A percentile compares a stretch with the other conserved stretches of the same genome.
Evolutionary conservation across 1,140 invertebrate genomes (phyloP).

Genomic region (Sarcophaga peregrina): DNA sequence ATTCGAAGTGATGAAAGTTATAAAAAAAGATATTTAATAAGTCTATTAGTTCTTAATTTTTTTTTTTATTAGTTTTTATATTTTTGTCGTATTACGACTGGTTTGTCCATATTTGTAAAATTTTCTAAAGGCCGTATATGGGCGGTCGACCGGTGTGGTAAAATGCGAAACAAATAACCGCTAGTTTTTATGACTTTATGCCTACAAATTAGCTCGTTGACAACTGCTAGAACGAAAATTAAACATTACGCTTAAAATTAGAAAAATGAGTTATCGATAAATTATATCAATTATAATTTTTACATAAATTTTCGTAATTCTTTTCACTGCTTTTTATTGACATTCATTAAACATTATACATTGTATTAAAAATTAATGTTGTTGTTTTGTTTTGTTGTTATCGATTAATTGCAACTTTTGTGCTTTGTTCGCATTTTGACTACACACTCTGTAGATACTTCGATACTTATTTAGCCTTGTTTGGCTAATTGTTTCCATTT

Average conservation of each 20-base stretch:
- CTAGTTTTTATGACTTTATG: background rate
- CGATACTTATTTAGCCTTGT: background rate
- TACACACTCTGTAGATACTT: no score
- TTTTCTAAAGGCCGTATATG: background rate
- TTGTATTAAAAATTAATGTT: background rate
- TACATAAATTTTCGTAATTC: no score
- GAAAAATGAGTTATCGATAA: no score
- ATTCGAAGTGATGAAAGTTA: no score
- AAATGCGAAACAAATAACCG: conserved; percentile 5
- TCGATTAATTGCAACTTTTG: background rate
- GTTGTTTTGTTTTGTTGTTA: background rate
- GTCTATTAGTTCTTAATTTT: no score
- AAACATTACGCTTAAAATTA: no score
- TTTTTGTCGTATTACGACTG: background rate
- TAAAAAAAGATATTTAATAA: no score
- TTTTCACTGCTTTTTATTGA: background rate
- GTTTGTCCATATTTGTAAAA: background rate
- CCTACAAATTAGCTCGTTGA: background rate
- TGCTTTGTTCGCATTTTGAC: background rate
- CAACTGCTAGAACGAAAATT: no score
- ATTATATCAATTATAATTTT: no score
- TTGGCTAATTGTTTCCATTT: background rate
- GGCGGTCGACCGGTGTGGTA: background rate
- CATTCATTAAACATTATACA: background rate
- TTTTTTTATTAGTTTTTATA: no score